phyloP scores from a whole-genome alignment of 2,888 invertebrate species.

The Meiosimyza decipiens region DNA sequence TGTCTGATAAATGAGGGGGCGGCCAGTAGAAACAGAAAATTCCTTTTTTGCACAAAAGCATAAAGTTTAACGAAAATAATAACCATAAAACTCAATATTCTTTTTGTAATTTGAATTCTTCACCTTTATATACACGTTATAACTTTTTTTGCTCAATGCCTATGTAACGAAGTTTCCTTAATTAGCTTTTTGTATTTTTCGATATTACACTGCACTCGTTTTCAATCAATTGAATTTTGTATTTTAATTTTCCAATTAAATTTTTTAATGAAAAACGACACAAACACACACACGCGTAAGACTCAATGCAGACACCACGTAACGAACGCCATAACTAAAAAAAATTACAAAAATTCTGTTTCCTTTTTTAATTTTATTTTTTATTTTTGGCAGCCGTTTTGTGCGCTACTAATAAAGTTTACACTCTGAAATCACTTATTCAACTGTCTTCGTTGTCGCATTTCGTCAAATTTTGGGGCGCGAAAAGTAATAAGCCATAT shows the following conservation, averaged over 20 bases:
- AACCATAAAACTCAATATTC: conserved; percentile 6
- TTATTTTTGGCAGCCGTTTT: conserved; percentile 16
- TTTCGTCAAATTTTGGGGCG: not conserved
- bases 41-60: conserved; percentile 31
- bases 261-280: conserved; percentile 21
- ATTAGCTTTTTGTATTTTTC: not conserved
- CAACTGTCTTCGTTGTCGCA: conserved; percentile 7
- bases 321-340: conserved; percentile 47
- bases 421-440: conserved; percentile 11
- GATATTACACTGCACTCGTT: conserved; percentile 3
- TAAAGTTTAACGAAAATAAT: not conserved
- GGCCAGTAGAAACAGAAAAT: conserved; percentile 20
- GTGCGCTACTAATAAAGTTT: conserved; percentile 24
- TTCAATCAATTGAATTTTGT: conserved; percentile 7
- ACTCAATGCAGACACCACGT: conserved; percentile 45
- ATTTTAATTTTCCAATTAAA: conserved; percentile 29
- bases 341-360: conserved; percentile 28
- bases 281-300: not conserved
- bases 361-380: conserved; percentile 10
- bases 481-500: no score
- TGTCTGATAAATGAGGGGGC: conserved; percentile 26
- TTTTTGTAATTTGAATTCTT: conserved; percentile 21
- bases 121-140: conserved; percentile 20
- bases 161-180: not conserved
- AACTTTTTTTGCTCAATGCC: not conserved